Percentiles rank a stretch among this genome's conserved stretches.
These are phyloP conservation scores for Ctenomys sociabilis DNA, from an alignment of 2,113 vertebrate species.

Conservation along the genomic window DNA sequence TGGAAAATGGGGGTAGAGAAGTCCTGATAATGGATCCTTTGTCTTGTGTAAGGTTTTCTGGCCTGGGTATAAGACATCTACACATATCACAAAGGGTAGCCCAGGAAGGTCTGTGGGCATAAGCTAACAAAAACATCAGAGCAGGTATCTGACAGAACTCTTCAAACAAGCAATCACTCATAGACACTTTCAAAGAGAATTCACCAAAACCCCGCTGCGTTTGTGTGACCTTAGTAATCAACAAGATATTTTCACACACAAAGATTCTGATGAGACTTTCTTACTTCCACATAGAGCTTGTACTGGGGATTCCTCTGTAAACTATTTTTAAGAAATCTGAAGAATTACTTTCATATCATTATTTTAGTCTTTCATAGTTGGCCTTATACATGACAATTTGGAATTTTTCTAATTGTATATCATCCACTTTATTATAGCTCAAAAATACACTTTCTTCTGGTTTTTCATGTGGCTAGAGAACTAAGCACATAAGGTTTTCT, in stretches of 20 bases:
- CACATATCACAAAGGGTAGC: not conserved
- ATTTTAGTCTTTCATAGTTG: too few relatives aligned
- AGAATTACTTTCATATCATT: not conserved
- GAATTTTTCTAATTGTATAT: not conserved
- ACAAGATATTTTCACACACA: not conserved
- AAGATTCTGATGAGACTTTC: not conserved
- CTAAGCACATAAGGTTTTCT: not conserved
- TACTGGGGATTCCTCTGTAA: not conserved
- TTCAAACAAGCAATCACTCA: too few relatives aligned
- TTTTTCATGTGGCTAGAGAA: not conserved
- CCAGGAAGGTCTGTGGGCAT: not conserved
- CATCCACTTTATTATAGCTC: not conserved
- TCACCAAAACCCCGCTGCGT: not conserved
- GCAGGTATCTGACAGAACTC: accelerated
- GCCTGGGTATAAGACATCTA: not conserved
- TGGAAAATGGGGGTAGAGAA: not conserved
- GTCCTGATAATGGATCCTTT: not conserved
- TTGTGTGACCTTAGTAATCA: accelerated
- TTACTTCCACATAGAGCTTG: not conserved
- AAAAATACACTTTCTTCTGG: not conserved
- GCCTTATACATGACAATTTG: not conserved
- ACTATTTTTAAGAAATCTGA: not conserved
- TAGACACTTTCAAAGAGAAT: accelerated
- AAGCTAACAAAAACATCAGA: not conserved
- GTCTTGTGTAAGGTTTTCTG: not conserved